Conservation (phyloP, 2,797 vertebrate species). For the Lepilemur ruficaudatus region DNA sequence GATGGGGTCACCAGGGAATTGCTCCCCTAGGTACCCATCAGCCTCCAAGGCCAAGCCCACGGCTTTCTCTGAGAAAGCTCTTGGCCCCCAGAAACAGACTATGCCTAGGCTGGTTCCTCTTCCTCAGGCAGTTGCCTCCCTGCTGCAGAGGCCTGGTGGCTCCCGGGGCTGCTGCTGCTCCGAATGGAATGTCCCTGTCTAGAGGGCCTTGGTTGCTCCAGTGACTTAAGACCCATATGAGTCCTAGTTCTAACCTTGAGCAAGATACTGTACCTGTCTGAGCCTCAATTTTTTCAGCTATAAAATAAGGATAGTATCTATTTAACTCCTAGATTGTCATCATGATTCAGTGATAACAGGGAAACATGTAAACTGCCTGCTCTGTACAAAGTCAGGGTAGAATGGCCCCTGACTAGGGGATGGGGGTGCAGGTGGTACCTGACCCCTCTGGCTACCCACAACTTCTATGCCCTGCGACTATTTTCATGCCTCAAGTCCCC, state of each 20-base stretch:
- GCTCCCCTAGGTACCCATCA: background rate
- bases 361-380: background rate
- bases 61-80: background rate
- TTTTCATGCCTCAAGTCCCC: background rate
- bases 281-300: background rate
- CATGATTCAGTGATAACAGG: background rate
- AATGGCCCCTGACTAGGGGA: background rate
- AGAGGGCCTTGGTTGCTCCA: background rate
- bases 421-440: background rate
- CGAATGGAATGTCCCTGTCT: background rate
- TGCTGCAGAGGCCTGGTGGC: background rate
- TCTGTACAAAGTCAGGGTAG: background rate
- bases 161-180: background rate
- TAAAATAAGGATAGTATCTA: background rate
- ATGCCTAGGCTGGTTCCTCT: background rate
- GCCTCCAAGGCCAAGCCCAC: background rate
- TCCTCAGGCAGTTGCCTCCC: background rate
- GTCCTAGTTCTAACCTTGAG: background rate
- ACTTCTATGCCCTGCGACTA: background rate
- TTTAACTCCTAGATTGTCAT: background rate
- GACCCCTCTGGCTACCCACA: background rate
- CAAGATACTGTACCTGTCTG: background rate
- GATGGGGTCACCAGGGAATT: background rate
- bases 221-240: background rate
- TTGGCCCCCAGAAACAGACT: background rate